Evolutionary conservation across 2,113 vertebrate genomes (phyloP).

Genomic region (Rutilus rutilus): DNA sequence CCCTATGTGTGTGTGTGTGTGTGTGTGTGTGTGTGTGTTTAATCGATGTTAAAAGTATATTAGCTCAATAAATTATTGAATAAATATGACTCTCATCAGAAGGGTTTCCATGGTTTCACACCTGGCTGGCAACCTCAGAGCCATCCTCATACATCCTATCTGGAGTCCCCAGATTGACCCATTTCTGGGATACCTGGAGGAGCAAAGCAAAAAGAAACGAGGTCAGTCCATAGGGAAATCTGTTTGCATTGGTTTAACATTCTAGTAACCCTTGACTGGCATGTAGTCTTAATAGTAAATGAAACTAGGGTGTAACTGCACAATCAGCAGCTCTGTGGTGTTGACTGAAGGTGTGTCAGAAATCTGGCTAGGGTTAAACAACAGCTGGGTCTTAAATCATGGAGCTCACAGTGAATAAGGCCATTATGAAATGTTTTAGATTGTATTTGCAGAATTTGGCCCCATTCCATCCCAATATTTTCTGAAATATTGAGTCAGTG

Average conservation of each 20-base stretch:
- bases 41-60: not conserved
- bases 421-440: not conserved
- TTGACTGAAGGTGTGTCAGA: constrained; percentile 50
- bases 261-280: not conserved
- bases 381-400: constrained; percentile 33
- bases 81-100: constrained; percentile 62
- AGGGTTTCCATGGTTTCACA: constrained; percentile 63
- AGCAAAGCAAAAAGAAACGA: constrained; percentile 2
- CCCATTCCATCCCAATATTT: not conserved
- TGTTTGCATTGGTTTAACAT: constrained; percentile 1
- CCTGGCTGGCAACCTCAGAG: constrained; percentile 81
- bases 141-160: constrained; percentile 80
- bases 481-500: not conserved
- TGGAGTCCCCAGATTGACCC: constrained; percentile 68
- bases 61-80: constrained; percentile 68
- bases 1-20: not conserved
- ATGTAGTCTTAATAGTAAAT: not conserved
- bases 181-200: constrained; percentile 73
- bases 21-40: not conserved
- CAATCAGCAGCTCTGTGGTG: constrained; percentile 35
- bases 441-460: not conserved
- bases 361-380: constrained; percentile 23
- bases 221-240: constrained; percentile 10
- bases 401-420: not conserved
- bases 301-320: constrained; percentile 13